Evolutionary conservation across 2,888 invertebrate genomes (phyloP).

Genomic region (Drosophila peninsularis): DNA sequence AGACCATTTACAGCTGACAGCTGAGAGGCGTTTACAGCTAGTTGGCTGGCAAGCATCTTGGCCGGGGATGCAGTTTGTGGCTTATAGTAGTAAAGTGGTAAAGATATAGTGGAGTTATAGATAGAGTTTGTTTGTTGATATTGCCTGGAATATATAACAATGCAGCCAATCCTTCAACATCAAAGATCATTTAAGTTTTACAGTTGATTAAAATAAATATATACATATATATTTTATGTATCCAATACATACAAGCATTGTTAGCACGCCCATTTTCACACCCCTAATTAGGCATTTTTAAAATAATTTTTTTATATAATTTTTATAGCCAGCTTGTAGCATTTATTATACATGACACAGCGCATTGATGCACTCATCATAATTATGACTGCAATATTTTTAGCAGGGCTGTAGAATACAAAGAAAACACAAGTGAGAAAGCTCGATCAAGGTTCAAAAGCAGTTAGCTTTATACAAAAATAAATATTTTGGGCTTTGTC

Average conservation of each 20-base stretch:
- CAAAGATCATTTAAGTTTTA: neutral
- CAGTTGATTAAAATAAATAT: neutral
- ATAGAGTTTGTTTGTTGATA: neutral
- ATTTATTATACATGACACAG: slow-evolving; percentile 8
- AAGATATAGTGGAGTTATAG: neutral
- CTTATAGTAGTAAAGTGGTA: too few relatives aligned
- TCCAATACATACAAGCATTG: neutral
- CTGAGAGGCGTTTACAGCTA: slow-evolving; percentile 13
- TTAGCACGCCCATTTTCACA: neutral
- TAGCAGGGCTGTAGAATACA: neutral
- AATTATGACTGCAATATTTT: neutral
- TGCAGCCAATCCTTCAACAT: neutral
- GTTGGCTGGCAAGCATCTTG: neutral
- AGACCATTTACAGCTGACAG: slow-evolving; percentile 19
- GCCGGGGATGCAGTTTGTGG: neutral
- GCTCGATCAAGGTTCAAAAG: too few relatives aligned
- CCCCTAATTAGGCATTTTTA: neutral
- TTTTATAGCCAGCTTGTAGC: neutral
- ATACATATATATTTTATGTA: neutral
- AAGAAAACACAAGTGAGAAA: neutral
- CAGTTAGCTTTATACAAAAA: too few relatives aligned
- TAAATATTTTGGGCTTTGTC: too few relatives aligned
- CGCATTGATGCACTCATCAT: slow-evolving; percentile 3
- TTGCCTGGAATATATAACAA: neutral
- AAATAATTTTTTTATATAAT: neutral